Evolutionary conservation across 64 coral and sea anemone species (phyloP).

Genomic region (Stichodactyla mertensii): DNA sequence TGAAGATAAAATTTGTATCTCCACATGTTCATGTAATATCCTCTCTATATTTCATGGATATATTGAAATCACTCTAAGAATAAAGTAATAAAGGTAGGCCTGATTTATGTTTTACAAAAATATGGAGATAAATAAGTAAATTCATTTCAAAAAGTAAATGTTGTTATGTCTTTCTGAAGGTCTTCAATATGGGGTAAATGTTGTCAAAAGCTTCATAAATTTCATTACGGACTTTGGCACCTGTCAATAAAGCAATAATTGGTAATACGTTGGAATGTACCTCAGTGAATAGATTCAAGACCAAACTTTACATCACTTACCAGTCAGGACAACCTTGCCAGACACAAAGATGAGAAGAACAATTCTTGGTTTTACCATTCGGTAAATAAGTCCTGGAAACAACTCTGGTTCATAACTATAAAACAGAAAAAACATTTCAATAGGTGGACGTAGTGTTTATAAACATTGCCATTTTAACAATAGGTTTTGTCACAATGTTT

Average conservation of each 20-base stretch:
- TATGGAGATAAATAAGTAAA: not conserved
- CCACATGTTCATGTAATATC: too few relatives aligned
- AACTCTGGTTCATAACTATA: constrained; percentile 96
- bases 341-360: constrained; percentile 95
- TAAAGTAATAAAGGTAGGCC: not conserved
- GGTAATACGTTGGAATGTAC: not conserved
- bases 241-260: constrained; percentile 42
- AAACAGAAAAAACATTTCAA: constrained; percentile 8
- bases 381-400: constrained; percentile 94
- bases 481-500: too few relatives aligned
- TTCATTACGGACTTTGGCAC: constrained; percentile 91
- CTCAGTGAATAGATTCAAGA: too few relatives aligned
- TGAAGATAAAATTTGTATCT: too few relatives aligned
- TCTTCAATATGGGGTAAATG: constrained; percentile 98
- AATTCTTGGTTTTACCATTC: constrained; percentile 98
- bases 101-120: not conserved
- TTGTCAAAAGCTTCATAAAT: constrained; percentile 99
- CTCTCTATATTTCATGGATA: too few relatives aligned
- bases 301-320: constrained; percentile 20
- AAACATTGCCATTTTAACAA: too few relatives aligned
- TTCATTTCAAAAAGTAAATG: too few relatives aligned
- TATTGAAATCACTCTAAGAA: not conserved
- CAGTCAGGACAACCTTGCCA: constrained; percentile 95
- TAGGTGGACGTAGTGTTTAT: too few relatives aligned
- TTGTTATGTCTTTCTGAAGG: constrained; percentile 86